A percentile compares a stretch with the other conserved stretches of the same genome.
Evolutionary conservation across 1,140 invertebrate species (phyloP).

Genomic region (Micrasema minimum): DNA sequence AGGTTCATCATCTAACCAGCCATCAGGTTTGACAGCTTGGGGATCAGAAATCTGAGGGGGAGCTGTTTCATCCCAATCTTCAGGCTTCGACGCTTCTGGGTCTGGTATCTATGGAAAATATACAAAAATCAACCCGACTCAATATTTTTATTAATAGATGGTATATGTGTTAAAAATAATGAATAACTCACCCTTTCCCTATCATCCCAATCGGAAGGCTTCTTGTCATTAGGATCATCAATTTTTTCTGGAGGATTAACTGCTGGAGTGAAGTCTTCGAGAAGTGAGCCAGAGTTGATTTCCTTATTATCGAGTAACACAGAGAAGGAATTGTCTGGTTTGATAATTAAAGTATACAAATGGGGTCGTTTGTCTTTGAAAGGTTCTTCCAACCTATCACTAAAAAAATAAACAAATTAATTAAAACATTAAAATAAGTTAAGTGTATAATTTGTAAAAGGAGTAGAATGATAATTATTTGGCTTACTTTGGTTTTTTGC

Average conservation of each 20-base stretch:
- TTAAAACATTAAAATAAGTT: neutral
- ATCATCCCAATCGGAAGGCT: constrained; percentile 97
- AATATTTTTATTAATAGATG: too few relatives aligned
- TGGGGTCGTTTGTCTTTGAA: constrained; percentile 97
- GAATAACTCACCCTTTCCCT: constrained; percentile 78
- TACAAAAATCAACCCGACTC: too few relatives aligned
- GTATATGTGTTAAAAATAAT: neutral
- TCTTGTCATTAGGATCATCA: constrained; percentile 90
- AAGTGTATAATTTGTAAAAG: too few relatives aligned
- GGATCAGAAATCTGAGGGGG: constrained; percentile 91
- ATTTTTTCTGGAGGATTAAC: constrained; percentile 97
- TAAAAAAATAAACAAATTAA: constrained; percentile 44
- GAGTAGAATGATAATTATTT: neutral
- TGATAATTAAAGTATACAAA: constrained; percentile 90
- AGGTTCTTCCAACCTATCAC: constrained; percentile 83
- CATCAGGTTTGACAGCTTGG: constrained; percentile 86
- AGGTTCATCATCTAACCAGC: constrained; percentile 95
- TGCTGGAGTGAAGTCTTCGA: constrained; percentile 91
- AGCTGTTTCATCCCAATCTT: constrained; percentile 96
- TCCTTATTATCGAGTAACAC: constrained; percentile 79
- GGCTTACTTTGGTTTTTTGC: constrained; percentile 83
- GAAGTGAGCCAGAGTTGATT: constrained; percentile 85
- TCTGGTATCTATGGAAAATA: constrained; percentile 77
- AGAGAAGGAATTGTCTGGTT: constrained; percentile 87
- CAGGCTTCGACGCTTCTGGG: constrained; percentile 87